These are phyloP conservation scores for Eremobia ochroleuca DNA, from an alignment of 2,888 invertebrate species.

Conservation along the genomic window DNA sequence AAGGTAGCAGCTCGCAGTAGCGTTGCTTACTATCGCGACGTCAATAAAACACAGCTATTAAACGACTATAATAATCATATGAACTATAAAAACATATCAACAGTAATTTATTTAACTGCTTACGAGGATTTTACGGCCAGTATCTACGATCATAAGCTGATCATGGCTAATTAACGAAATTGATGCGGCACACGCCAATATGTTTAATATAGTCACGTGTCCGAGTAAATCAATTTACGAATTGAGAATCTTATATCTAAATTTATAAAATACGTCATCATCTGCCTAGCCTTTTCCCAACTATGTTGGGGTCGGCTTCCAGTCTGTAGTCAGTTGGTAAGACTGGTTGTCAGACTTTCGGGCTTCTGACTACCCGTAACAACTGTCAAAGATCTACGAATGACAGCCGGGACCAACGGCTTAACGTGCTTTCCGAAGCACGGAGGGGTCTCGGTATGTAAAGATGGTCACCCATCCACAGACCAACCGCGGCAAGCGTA, in stretches of 20 bases:
- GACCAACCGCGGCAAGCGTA: too few species aligned
- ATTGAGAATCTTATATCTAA: background rate
- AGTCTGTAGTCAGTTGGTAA: too few species aligned
- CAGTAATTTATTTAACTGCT: constrained; percentile 57
- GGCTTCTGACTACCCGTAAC: too few species aligned
- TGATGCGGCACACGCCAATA: constrained; percentile 32
- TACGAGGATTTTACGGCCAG: constrained; percentile 51
- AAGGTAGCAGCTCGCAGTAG: background rate
- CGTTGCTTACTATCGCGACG: background rate
- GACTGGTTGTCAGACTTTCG: too few species aligned
- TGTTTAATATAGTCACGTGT: constrained; percentile 12
- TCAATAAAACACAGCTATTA: constrained; percentile 37
- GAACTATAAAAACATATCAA: constrained; percentile 43
- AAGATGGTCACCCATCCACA: too few species aligned
- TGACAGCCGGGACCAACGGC: too few species aligned
- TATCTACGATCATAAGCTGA: constrained; percentile 32
- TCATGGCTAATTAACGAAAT: constrained; percentile 50
- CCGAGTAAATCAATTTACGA: constrained; percentile 24
- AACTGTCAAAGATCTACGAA: too few species aligned
- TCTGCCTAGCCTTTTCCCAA: too few species aligned
- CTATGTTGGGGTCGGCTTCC: too few species aligned
- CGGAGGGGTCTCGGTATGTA: too few species aligned
- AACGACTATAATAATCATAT: constrained; percentile 36
- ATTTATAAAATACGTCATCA: too few species aligned
- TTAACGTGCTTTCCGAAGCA: too few species aligned